A percentile compares a stretch with the other conserved stretches of the same genome.
These are phyloP conservation scores for Pararge aegeria DNA, from an alignment of 1,140 invertebrate species.

Conservation along the genomic window DNA sequence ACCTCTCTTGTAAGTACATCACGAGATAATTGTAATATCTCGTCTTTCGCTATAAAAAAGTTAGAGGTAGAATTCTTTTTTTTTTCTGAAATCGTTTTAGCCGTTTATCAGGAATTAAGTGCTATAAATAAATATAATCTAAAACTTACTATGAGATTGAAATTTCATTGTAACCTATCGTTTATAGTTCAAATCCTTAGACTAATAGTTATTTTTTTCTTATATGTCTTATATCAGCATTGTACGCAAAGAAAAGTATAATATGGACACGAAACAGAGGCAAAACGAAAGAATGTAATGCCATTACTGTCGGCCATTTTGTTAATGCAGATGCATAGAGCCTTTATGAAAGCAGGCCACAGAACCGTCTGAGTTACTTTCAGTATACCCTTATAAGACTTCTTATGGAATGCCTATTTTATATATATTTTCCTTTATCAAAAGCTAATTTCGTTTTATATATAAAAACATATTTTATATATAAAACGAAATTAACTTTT, in stretches of 20 bases:
- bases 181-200: too few relatives aligned
- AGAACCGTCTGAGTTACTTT: constrained; percentile 14
- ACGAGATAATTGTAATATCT: too few relatives aligned
- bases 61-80: too few relatives aligned
- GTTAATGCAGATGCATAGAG: constrained; percentile 32
- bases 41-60: too few relatives aligned
- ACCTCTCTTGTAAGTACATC: too few relatives aligned
- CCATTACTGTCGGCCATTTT: constrained; percentile 30
- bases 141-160: too few relatives aligned
- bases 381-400: neutral
- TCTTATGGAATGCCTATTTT: neutral
- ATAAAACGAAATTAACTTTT: too few relatives aligned
- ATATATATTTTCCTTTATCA: neutral
- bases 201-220: constrained; percentile 7
- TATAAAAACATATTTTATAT: too few relatives aligned
- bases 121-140: too few relatives aligned
- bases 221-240: neutral
- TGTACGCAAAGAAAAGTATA: constrained; percentile 6
- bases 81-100: too few relatives aligned
- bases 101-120: too few relatives aligned
- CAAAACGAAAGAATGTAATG: constrained; percentile 27
- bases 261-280: constrained; percentile 8
- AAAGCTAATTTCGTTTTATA: neutral
- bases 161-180: too few relatives aligned
- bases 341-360: constrained; percentile 25